Conservation (phyloP, 2,888 invertebrate species). For the Lathronympha strigana region DNA sequence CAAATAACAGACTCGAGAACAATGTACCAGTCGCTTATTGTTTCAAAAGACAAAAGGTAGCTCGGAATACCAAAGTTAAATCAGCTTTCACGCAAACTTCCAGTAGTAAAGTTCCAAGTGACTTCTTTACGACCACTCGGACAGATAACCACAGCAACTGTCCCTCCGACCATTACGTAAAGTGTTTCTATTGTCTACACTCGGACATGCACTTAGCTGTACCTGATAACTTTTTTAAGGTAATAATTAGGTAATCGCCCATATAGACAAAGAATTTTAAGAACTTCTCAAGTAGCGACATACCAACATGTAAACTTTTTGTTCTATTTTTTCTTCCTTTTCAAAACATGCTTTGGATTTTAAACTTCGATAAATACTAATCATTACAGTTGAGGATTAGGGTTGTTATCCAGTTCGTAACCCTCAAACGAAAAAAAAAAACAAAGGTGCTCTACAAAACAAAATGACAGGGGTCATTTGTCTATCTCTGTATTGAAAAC, state of each 20-base stretch:
- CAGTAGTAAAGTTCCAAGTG: conserved; percentile 66
- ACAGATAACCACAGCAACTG: conserved; percentile 69
- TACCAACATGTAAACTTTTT: conserved; percentile 22
- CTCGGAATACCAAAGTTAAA: conserved; percentile 43
- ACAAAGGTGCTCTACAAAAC: conserved; percentile 30
- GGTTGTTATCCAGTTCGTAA: conserved; percentile 29
- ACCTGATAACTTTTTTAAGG: conserved; percentile 33
- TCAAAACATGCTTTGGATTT: conserved; percentile 19
- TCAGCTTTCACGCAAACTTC: conserved; percentile 58
- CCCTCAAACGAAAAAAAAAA: conserved; percentile 11
- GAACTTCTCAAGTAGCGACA: conserved; percentile 19
- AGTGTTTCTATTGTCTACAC: conserved; percentile 70
- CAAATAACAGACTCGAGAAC: neutral
- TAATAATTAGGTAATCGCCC: conserved; percentile 32
- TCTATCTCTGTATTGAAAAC: conserved; percentile 37
- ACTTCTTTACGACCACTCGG: conserved; percentile 72
- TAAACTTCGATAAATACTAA: conserved; percentile 26
- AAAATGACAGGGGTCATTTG: conserved; percentile 34
- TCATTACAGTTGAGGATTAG: conserved; percentile 23
- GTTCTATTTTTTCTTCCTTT: conserved; percentile 10
- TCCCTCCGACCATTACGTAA: conserved; percentile 74
- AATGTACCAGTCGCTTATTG: conserved; percentile 15
- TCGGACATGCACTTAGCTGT: conserved; percentile 30
- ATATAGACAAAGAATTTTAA: conserved; percentile 28
- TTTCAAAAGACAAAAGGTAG: conserved; percentile 41